Evolutionary conservation across 2,888 invertebrate species (phyloP), one percentile per base, ranked within the genome.

Genomic region (Pyrrhia umbra): DNA sequence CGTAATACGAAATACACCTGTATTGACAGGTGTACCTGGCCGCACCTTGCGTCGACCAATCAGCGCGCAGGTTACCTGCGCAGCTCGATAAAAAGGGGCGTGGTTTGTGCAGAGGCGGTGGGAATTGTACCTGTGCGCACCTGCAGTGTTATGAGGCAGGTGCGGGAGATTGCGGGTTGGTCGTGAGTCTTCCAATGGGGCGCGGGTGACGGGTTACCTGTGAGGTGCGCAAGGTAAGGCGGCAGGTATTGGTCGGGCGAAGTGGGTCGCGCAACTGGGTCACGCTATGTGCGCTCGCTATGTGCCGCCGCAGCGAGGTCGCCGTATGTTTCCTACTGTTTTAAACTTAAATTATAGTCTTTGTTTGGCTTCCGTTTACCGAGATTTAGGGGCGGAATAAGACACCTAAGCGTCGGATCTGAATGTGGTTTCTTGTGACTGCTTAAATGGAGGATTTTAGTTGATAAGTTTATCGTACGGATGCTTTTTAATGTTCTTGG

Each of bases 41-140:
- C 79, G 81, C 83, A 90, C 88, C 90, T 89, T 87, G 78, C 79
- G 77, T 77, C 88, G 84, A 83, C 92, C 94, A 95, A 95, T 95
- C 91, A 88, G 86, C 92, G 94, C 94, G 94, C 94, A 95, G 84
- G 85, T 82, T 82, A 93, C 94, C 92, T 94, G 94, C 94, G 94
- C 94, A 95, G 94, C 82, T 95, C 94, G 93, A 94, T 95, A 94
- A 90, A 90, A 87, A 83, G 81, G 87, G 93, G 93, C 93, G 92
- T 90, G 91, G 90, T 80, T 77, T 85, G 64, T 84, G 75, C 82
- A 81, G 80, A 80, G 84, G 86, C 84, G 88, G 89, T 79, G 67
- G 75, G 70, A 83, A 55, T 65, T 69, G 74, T 84, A 90, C 91
- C 90, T 91, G 90, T 86, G 80, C 80, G 85, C 88, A 93, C 92